A percentile compares a stretch with the other conserved stretches of the same genome.
These are phyloP conservation scores for Diorhabda elongata DNA, from an alignment of 1,140 invertebrate species.

Conservation along the genomic window DNA sequence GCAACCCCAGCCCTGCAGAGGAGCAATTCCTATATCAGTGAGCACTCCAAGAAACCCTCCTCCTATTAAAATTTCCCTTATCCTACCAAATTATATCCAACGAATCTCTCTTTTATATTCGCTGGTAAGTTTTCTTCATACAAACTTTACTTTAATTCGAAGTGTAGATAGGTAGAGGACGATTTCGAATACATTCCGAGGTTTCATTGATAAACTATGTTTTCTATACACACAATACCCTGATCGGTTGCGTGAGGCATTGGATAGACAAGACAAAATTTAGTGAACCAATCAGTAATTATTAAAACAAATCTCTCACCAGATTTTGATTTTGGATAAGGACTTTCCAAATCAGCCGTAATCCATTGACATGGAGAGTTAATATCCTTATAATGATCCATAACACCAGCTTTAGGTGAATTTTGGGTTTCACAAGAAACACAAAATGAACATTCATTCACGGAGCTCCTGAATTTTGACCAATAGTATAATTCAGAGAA, in stretches of 20 bases:
- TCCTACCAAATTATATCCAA: no score
- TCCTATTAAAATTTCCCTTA: no score
- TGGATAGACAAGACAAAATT: conserved; percentile 21
- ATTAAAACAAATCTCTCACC: conserved; percentile 16
- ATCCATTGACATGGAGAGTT: conserved; percentile 23
- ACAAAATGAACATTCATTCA: conserved; percentile 5
- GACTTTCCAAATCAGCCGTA: conserved; percentile 14
- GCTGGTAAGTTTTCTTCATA: no score
- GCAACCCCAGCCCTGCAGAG: no score
- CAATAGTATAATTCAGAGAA: conserved; percentile 8
- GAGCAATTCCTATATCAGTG: no score
- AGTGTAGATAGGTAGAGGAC: no score
- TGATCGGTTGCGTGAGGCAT: conserved; percentile 5
- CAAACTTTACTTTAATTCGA: no score
- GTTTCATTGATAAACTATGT: no score
- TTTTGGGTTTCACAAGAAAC: conserved; percentile 13
- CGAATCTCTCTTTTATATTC: no score
- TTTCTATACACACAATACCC: not conserved
- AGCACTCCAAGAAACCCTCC: no score
- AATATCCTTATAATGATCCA: conserved; percentile 23
- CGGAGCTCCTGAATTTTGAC: not conserved
- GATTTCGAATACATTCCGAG: no score
- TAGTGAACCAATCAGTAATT: conserved; percentile 22
- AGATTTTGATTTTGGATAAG: conserved; percentile 29
- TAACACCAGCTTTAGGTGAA: conserved; percentile 17